These are phyloP conservation scores for Lydus trimaculatus DNA, from an alignment of 2,888 invertebrate genomes.

Conservation along the genomic window DNA sequence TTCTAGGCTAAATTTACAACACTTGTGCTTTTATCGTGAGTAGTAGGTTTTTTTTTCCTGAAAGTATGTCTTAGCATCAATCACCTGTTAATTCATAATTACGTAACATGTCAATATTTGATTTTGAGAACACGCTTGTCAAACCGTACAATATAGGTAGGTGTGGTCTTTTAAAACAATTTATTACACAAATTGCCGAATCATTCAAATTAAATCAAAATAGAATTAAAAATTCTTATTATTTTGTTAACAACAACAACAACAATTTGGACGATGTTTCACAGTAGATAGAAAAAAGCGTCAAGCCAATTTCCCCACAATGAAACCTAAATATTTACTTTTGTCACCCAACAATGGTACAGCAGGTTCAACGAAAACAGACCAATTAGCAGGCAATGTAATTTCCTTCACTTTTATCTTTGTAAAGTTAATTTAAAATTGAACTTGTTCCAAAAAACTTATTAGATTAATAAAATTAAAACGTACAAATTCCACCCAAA, in stretches of 20 bases:
- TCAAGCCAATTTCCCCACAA: not conserved
- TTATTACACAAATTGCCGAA: not conserved
- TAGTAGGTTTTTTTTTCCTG: not conserved
- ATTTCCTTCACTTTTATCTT: not conserved
- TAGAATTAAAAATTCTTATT: not conserved
- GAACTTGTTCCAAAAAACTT: not conserved
- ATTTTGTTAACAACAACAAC: not conserved
- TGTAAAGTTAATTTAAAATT: not conserved
- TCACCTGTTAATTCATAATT: not conserved
- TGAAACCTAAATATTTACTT: not conserved
- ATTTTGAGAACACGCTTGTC: not conserved
- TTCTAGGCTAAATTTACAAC: not conserved
- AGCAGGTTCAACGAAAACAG: conserved; percentile 1
- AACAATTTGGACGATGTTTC: not conserved
- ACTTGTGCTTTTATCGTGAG: not conserved
- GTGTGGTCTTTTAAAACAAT: not conserved
- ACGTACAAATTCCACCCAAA: not conserved
- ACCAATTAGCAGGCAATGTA: not conserved
- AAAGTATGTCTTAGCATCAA: too few species aligned
- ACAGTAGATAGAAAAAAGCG: not conserved
- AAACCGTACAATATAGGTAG: not conserved
- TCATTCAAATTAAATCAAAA: not conserved
- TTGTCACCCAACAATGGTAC: not conserved
- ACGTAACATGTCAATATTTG: not conserved
- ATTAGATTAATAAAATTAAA: not conserved